Percentiles rank a stretch among this genome's conserved stretches.
phyloP scores from a whole-genome alignment of 2,797 vertebrate genomes.

The Rhodeus uyekii region DNA sequence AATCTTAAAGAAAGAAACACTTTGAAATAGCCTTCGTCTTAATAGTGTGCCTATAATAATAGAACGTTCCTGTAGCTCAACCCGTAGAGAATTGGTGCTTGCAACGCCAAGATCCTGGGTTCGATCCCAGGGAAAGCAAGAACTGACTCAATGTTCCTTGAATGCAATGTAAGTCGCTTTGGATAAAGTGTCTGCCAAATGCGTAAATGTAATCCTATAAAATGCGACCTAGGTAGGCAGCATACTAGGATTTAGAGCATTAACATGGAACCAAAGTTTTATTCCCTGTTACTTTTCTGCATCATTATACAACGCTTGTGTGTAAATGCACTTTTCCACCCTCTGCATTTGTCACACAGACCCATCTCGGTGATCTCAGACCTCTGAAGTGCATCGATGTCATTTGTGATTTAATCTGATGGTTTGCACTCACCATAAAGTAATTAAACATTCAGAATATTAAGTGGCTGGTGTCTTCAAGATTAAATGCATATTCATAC shows the following conservation, averaged over 20 bases:
- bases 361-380: background rate
- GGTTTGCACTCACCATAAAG: background rate
- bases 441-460: slow-evolving; percentile 6
- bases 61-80: no score
- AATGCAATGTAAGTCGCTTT: no score
- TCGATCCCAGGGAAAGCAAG: no score
- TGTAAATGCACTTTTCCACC: background rate
- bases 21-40: background rate
- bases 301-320: background rate
- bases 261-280: background rate
- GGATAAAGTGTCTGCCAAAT: no score
- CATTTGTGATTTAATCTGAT: slow-evolving; percentile 20
- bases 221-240: background rate
- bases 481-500: background rate
- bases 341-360: slow-evolving; percentile 1
- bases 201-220: no score
- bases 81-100: no score
- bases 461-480: background rate
- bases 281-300: background rate
- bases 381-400: background rate
- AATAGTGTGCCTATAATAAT: background rate
- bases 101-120: no score
- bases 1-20: background rate
- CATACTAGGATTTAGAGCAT: background rate
- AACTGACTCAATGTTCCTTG: no score